Conservation (phyloP, 2,888 invertebrate genomes). For the Hyppa rectilinea region DNA sequence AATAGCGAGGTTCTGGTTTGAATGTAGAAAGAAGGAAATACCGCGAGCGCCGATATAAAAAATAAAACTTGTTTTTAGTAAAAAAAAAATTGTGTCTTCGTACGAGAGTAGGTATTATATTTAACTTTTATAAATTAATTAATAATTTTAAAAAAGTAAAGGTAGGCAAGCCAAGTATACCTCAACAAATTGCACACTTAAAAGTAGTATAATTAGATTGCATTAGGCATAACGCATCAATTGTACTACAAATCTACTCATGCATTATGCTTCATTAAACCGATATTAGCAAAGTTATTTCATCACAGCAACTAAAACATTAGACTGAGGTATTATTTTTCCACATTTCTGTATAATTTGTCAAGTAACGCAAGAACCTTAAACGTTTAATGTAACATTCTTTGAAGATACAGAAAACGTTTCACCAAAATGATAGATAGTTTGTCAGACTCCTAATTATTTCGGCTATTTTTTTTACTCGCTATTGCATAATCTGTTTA, state of each 20-base stretch:
- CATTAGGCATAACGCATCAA: constrained; percentile 27
- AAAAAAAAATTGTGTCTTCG: neutral
- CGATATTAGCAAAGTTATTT: constrained; percentile 46
- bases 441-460: constrained; percentile 18
- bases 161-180: neutral
- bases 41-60: no score
- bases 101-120: neutral
- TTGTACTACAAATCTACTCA: constrained; percentile 56
- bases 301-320: constrained; percentile 30
- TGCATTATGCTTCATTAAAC: constrained; percentile 50
- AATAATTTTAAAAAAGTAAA: neutral
- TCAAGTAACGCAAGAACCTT: constrained; percentile 19
- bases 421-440: constrained; percentile 37
- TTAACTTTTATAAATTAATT: neutral
- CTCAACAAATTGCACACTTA: constrained; percentile 5
- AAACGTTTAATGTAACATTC: constrained; percentile 15
- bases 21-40: neutral
- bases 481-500: constrained; percentile 52
- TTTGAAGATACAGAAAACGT: constrained; percentile 28
- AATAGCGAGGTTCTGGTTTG: constrained; percentile 21
- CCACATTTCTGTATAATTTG: constrained; percentile 29
- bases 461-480: constrained; percentile 22
- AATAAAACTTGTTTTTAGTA: neutral
- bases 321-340: constrained; percentile 20
- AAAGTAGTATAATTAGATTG: constrained; percentile 6